Base-by-base conservation (phyloP, 2,797 vertebrate species). In the Spinus pinus region DNA sequence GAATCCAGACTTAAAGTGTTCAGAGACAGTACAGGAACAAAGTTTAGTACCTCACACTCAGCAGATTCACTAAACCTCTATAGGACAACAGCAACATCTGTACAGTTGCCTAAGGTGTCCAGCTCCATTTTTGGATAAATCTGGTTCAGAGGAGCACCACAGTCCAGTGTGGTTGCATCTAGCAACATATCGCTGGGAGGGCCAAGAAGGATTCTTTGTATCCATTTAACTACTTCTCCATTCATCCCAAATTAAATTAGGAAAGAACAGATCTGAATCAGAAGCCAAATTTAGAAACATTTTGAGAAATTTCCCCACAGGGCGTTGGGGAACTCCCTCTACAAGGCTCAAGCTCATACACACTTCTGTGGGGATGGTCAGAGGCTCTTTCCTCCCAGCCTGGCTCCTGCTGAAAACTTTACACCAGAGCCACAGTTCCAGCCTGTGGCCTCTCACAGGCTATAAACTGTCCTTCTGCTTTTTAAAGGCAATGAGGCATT, bases 291-390 rank as follows among this genome's bases (percentile, higher is more conserved):
- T 75, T 30, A 58, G 56, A 60, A 65, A 62, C 9, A 14, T 56
- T 80, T 66, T 28, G 9, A 73, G 64, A 85, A 51, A 54, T 33
- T 53, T 56, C 4, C 12, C 3, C 0, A 0, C 12, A 5, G 8
- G 13, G 4, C 7, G 5, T 10, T 7, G 4, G 9, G 33, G 17
- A 14, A 14, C 14, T 87, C 35, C 9, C 19, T 49, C 14, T 5
- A 10, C 23, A 15, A 6, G 22, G 24, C 70, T 75, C 23, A 50
- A 39, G 13, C 10, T 85, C 31, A 33, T 5, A 51, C 4, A 13
- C 6, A 5, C 60, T 85, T 62, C 64, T 80, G 12, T 30, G 14
- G 20, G 12, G 27, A 54, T 65, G 20, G 15, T 56, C 25, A 37
- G 46, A 22, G 30, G 19, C 71, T 50, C n/a, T 24, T 35, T 91